These are phyloP conservation scores for Cyrtorhinus lividipennis DNA, from an alignment of 1,140 invertebrate genomes.

Conservation along the genomic window DNA sequence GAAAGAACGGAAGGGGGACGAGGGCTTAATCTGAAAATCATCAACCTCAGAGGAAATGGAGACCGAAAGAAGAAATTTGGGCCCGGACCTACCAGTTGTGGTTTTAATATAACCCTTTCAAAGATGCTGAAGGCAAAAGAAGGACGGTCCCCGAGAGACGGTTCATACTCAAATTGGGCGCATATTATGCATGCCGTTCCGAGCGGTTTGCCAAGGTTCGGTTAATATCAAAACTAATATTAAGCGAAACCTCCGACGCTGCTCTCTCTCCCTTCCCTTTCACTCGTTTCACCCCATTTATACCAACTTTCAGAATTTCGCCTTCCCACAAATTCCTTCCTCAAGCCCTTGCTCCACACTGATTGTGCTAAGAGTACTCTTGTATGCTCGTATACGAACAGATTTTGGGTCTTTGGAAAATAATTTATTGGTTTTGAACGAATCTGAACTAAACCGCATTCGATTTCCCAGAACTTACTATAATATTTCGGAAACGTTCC, in stretches of 20 bases:
- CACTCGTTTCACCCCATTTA: not conserved
- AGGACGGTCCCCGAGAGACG: not conserved
- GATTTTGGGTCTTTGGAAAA: too few species aligned
- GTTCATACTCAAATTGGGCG: not conserved
- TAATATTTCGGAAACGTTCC: too few species aligned
- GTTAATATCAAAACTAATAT: constrained; percentile 14
- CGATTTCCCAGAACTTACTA: too few species aligned
- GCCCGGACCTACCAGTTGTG: not conserved
- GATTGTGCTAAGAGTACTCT: too few species aligned
- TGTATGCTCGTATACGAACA: too few species aligned
- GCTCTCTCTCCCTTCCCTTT: not conserved
- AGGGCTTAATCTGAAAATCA: not conserved
- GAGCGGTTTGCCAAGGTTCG: constrained; percentile 4
- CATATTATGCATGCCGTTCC: constrained; percentile 12
- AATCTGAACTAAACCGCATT: too few species aligned
- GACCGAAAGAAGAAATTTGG: not conserved
- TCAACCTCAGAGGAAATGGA: not conserved
- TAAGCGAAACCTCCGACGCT: not conserved
- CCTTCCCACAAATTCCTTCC: too few species aligned
- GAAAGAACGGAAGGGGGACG: too few species aligned
- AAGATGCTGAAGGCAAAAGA: not conserved
- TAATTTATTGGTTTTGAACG: too few species aligned
- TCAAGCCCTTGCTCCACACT: too few species aligned
- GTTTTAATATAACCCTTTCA: constrained; percentile 2
- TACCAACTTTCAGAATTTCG: too few species aligned